Base-by-base conservation (phyloP, 2,888 invertebrate genomes). In the Amphipoea lucens region DNA sequence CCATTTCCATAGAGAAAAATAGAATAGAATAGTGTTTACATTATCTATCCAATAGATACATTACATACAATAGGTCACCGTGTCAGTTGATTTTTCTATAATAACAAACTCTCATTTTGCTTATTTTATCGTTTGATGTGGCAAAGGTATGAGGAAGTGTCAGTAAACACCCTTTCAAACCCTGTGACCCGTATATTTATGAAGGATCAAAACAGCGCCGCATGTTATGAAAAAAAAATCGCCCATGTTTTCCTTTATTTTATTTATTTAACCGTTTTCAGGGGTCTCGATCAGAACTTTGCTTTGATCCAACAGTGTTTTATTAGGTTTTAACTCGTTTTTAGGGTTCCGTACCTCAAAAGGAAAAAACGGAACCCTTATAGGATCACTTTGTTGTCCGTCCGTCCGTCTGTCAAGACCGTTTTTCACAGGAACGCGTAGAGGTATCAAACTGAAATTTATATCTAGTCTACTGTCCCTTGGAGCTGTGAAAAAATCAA, bases 151-250 rank as follows among this genome's bases (percentile, higher is more conserved):
- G 57, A 81, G 84, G 78, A 84, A 85, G 78, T 78, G 85, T 81
- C 84, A 75, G 86, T 82, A 82, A 87, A 87, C 80, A 89, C 77
- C 79, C 76, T 85, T 84, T 89, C 79, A 77, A 70, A 74, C 73
- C 71, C 76, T 75, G 65, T 81, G 78, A 84, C 76, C 74, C 85
- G 82, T 78, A 79, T 82, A 76, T 87, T 84, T 83, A 81, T 74
- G 74, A 80, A 63, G 72, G 84, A 86, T 85, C 74, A 81, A 83
- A 81, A 81, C 77, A 75, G 40, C 36, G 68, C 68, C 51, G 72
- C 63, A 69, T 82, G 70, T 76, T 74, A 62, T 70, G 73, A 66
- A 81, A 81, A 65, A 78, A 81, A 83, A 83, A 73, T 69, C 54
- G 20, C 65, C 36, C 29, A 14, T 54, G 29, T 78, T 78, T 82